Conservation (phyloP, 2,797 vertebrate species). For the Mycteria americana region DNA sequence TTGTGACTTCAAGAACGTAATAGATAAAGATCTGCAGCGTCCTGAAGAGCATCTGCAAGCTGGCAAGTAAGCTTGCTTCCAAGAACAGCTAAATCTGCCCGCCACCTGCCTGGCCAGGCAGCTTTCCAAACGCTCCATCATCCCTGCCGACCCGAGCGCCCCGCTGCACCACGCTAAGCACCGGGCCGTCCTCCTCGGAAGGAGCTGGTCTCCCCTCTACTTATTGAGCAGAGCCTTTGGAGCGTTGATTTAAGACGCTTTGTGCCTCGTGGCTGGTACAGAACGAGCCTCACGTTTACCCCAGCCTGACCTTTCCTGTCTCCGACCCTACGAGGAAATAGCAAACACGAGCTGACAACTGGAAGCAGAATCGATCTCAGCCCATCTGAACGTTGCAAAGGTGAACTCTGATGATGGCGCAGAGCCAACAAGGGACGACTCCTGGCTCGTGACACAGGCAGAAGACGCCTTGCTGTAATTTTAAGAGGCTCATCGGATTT, state of each 20-base stretch:
- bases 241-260: neutral
- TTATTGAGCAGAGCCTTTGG: neutral
- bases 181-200: neutral
- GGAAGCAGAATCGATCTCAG: neutral
- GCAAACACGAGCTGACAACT: neutral
- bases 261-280: rapidly evolving
- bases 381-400: neutral
- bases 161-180: rapidly evolving
- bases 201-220: neutral
- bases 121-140: neutral
- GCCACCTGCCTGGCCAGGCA: neutral
- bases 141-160: rapidly evolving
- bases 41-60: neutral
- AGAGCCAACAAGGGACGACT: neutral
- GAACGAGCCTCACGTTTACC: rapidly evolving
- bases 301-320: neutral
- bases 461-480: neutral
- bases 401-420: neutral
- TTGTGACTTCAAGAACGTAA: neutral
- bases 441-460: rapidly evolving
- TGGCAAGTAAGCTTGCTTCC: neutral
- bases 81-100: neutral
- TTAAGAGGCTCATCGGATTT: neutral
- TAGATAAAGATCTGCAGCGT: neutral
- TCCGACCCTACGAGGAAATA: rapidly evolving